A percentile compares a stretch with the other conserved stretches of the same genome.
These are phyloP conservation scores for Brachypodius melanocephalos DNA, from an alignment of 2,113 vertebrate species.

Conservation along the genomic window DNA sequence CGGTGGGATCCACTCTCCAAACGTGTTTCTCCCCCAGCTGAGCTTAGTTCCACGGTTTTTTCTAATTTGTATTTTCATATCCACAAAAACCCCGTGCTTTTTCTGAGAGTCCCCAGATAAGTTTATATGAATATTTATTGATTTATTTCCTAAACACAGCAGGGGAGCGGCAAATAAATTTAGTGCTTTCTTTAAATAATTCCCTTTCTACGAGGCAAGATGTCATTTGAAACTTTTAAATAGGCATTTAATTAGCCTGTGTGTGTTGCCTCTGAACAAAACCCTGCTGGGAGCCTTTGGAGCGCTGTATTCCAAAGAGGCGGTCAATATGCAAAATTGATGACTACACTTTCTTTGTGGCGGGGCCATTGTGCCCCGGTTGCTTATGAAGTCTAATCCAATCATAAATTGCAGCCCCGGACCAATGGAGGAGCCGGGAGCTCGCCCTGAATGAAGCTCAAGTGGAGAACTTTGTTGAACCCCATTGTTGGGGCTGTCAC, in stretches of 20 bases:
- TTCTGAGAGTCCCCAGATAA: conserved; percentile 45
- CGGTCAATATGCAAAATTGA: conserved; percentile 90
- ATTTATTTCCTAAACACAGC: conserved; percentile 77
- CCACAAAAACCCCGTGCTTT: background rate
- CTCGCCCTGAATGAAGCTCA: conserved; percentile 84
- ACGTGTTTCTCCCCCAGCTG: background rate
- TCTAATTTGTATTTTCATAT: conserved; percentile 35
- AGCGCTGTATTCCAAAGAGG: conserved; percentile 77
- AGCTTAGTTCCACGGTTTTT: background rate
- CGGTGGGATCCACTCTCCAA: background rate
- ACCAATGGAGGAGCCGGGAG: conserved; percentile 81
- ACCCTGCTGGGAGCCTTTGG: conserved; percentile 72
- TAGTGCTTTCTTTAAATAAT: conserved; percentile 81
- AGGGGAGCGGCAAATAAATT: conserved; percentile 78
- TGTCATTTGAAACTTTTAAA: conserved; percentile 86
- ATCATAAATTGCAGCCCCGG: conserved; percentile 90
- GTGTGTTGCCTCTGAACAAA: conserved; percentile 80
- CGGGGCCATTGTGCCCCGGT: conserved; percentile 81
- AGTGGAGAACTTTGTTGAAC: conserved; percentile 93
- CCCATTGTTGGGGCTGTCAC: conserved; percentile 93
- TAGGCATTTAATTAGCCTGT: conserved; percentile 89
- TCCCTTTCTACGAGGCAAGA: conserved; percentile 79
- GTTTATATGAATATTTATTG: conserved; percentile 83
- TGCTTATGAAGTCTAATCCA: conserved; percentile 98
- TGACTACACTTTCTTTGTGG: conserved; percentile 86